Conservation (phyloP, 2,113 vertebrate species). For the Rhinichthys klamathensis region DNA sequence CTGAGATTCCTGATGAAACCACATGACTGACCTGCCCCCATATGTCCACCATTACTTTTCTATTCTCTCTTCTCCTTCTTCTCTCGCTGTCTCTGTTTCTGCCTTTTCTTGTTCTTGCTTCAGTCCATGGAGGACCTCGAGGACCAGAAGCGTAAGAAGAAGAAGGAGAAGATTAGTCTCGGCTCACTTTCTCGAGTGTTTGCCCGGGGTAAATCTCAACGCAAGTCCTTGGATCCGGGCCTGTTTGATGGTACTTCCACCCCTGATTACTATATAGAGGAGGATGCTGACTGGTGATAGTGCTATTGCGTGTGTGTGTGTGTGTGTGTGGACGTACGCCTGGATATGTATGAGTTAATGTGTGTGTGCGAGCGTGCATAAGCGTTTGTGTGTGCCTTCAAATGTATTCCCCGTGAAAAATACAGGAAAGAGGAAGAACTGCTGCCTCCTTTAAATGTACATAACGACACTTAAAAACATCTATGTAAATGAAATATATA, state of each 20-base stretch:
- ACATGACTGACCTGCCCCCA: conserved; percentile 25
- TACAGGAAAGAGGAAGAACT: conserved; percentile 64
- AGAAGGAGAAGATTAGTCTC: conserved; percentile 89
- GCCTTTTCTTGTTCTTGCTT: neutral
- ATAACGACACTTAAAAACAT: conserved; percentile 73
- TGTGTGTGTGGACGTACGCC: conserved; percentile 52
- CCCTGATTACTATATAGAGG: conserved; percentile 94
- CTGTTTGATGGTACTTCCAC: conserved; percentile 95
- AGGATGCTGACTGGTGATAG: conserved; percentile 84
- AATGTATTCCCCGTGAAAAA: conserved; percentile 72
- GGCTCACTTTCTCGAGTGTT: conserved; percentile 97
- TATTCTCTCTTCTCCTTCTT: conserved; percentile 29
- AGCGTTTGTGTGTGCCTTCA: conserved; percentile 35
- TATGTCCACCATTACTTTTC: conserved; percentile 30
- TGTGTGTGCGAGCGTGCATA: conserved; percentile 3
- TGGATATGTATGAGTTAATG: conserved; percentile 37
- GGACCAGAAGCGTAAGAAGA: conserved; percentile 79
- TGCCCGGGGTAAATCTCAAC: conserved; percentile 90
- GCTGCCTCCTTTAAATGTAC: conserved; percentile 82
- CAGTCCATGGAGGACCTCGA: conserved; percentile 91
- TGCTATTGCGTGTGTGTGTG: conserved; percentile 42
- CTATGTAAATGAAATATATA: conserved; percentile 81
- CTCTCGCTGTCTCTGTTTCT: conserved; percentile 30
- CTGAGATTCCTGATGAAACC: conserved; percentile 1
- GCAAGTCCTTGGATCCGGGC: conserved; percentile 94